Percentiles rank a stretch among this genome's conserved stretches.
Conservation (phyloP, 2,888 invertebrate species). For the Melinaea menophilus region DNA sequence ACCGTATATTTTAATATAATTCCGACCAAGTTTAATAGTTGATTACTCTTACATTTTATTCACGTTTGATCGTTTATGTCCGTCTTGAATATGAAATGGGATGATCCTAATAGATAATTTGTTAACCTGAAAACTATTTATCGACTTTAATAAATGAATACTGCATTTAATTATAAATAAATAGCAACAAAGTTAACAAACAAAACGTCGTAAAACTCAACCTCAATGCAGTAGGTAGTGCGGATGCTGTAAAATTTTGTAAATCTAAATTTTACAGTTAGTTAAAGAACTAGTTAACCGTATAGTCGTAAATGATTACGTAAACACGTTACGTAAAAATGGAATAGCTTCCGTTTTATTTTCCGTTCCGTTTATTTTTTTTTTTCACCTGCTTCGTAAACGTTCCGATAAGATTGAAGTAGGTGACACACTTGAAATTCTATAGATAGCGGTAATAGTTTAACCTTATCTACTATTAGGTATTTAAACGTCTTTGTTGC, state of each 20-base stretch:
- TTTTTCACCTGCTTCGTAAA: slow-evolving; percentile 44
- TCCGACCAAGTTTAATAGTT: too few species aligned
- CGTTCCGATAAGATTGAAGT: slow-evolving; percentile 42
- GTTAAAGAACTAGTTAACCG: slow-evolving; percentile 1
- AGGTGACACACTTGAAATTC: slow-evolving; percentile 61
- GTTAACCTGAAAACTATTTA: background rate
- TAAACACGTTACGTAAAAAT: background rate
- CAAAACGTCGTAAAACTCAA: background rate
- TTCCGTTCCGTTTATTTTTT: slow-evolving; percentile 26
- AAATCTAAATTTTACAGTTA: slow-evolving; percentile 4
- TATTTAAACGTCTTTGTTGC: slow-evolving; percentile 23
- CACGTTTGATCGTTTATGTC: slow-evolving; percentile 1
- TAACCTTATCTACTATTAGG: slow-evolving; percentile 22
- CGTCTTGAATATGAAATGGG: background rate
- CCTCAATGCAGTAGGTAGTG: background rate
- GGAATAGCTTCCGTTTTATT: background rate
- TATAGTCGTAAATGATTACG: background rate
- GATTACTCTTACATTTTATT: background rate
- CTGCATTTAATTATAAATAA: too few species aligned
- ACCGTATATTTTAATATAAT: too few species aligned
- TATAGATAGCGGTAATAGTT: slow-evolving; percentile 42
- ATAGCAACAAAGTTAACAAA: background rate
- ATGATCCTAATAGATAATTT: background rate
- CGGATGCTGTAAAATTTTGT: slow-evolving; percentile 1
- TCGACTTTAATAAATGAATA: background rate